phyloP scores from a whole-genome alignment of 2,113 vertebrate species.

The Spizaetus ornatus region DNA sequence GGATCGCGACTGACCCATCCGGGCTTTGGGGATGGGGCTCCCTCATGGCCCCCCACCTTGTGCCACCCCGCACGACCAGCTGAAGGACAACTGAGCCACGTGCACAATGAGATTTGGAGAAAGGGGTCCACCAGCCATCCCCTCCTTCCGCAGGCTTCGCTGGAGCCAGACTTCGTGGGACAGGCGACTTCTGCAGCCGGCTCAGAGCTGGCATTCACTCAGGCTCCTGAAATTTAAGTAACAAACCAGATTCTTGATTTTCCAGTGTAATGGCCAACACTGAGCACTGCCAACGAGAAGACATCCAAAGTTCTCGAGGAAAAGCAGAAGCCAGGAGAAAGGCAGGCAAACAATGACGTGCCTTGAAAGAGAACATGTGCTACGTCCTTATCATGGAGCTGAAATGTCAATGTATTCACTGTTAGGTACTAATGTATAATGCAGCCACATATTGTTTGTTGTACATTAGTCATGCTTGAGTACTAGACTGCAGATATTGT shows the following conservation, averaged over 20 bases:
- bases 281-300: background rate
- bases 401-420: slow-evolving; percentile 45
- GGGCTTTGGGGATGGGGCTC: background rate
- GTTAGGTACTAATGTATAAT: slow-evolving; percentile 17
- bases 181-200: background rate
- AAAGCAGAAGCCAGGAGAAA: background rate
- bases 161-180: background rate
- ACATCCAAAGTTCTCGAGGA: background rate
- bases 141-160: background rate
- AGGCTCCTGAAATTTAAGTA: background rate
- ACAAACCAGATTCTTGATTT: slow-evolving; percentile 5
- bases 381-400: background rate
- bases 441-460: background rate
- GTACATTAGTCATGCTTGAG: slow-evolving; percentile 40
- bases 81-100: background rate
- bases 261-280: background rate
- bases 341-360: background rate
- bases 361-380: slow-evolving; percentile 7
- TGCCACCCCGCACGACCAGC: background rate
- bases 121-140: background rate
- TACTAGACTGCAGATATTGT: background rate
- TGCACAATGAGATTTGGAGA: background rate
- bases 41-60: background rate
- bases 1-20: fast-evolving
- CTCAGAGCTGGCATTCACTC: background rate